These are phyloP conservation scores for Drosophila parabipectinata DNA, from an alignment of 1,140 invertebrate species.

Conservation along the genomic window DNA sequence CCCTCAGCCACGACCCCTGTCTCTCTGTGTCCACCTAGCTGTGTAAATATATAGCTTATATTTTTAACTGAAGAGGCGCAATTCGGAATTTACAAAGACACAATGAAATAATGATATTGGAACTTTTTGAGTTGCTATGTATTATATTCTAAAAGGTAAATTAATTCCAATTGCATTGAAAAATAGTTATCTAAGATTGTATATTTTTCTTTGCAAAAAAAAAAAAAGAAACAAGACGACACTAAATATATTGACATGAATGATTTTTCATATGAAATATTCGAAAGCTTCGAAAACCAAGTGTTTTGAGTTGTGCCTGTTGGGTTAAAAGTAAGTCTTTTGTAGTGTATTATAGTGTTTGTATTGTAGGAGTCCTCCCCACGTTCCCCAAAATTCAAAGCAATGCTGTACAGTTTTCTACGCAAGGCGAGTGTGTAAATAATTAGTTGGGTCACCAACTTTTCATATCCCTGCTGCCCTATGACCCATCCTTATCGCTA, in stretches of 20 bases:
- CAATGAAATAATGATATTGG: background rate
- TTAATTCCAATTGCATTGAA: background rate
- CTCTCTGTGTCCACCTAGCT: slow-evolving; percentile 1
- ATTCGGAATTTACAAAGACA: background rate
- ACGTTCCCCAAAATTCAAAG: slow-evolving; percentile 14
- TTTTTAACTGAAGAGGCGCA: slow-evolving; percentile 4
- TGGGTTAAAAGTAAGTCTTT: background rate
- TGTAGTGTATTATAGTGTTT: background rate
- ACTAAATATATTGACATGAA: slow-evolving; percentile 3
- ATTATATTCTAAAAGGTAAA: background rate
- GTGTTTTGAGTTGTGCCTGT: background rate
- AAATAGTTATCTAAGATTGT: background rate
- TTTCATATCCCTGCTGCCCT: background rate
- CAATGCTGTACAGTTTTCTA: slow-evolving; percentile 25
- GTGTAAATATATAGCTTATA: slow-evolving; percentile 18
- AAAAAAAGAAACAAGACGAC: background rate
- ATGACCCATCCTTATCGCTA: background rate
- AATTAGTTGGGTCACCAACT: slow-evolving; percentile 15
- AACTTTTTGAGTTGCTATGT: background rate
- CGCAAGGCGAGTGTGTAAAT: slow-evolving; percentile 31
- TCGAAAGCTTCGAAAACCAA: background rate
- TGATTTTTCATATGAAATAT: background rate
- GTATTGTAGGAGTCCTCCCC: background rate
- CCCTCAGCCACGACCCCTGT: background rate
- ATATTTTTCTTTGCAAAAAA: background rate